Conservation (phyloP, 2,888 invertebrate genomes). For the Brenthis ino region DNA sequence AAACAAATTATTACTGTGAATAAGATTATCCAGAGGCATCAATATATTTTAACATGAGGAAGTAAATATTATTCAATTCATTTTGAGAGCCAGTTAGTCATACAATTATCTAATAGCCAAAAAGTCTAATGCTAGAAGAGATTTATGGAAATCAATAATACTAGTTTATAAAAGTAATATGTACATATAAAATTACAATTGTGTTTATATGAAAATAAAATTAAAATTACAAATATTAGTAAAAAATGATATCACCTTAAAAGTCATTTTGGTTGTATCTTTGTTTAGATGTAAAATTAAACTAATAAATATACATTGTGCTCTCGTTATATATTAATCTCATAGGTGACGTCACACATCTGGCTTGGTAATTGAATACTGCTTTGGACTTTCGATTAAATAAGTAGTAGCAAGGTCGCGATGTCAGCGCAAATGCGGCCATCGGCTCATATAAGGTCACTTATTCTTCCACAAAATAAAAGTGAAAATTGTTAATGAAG, state of each 20-base stretch:
- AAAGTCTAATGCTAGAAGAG: no score
- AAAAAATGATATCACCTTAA: conserved; percentile 55
- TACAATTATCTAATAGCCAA: no score
- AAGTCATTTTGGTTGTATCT: conserved; percentile 62
- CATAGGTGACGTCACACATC: conserved; percentile 57
- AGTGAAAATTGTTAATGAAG: not conserved
- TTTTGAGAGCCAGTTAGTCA: no score
- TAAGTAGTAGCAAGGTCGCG: conserved; percentile 63
- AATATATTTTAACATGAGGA: no score
- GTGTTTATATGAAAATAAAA: not conserved
- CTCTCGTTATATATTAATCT: conserved; percentile 58
- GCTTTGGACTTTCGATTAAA: conserved; percentile 72
- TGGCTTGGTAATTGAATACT: conserved; percentile 57
- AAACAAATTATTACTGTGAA: no score
- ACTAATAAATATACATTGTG: conserved; percentile 23
- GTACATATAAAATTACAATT: not conserved
- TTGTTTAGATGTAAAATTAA: conserved; percentile 53
- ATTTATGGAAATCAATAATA: no score
- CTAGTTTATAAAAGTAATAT: no score
- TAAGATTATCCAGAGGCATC: no score
- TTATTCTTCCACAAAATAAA: not conserved
- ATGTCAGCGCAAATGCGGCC: conserved; percentile 42
- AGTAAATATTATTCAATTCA: no score
- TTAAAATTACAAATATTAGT: not conserved
- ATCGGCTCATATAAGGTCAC: conserved; percentile 24